Evolutionary conservation across 2,797 vertebrate species (phyloP).

Genomic region (Propithecus perrieri): DNA sequence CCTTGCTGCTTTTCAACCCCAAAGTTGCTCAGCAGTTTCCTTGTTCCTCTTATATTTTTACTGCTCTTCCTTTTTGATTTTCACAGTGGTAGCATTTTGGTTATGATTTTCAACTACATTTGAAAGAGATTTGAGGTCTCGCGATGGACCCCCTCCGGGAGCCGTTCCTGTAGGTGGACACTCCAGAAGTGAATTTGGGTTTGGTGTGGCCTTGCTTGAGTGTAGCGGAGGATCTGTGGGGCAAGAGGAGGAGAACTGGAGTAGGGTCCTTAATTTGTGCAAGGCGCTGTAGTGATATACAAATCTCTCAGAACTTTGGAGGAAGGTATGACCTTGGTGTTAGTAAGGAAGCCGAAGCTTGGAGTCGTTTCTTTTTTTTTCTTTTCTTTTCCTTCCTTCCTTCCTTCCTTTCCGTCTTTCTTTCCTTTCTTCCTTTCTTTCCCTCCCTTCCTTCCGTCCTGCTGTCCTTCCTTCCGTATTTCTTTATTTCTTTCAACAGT

Average conservation of each 20-base stretch:
- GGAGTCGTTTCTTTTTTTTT: neutral
- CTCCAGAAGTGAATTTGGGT: neutral
- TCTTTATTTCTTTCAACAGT: too few species aligned
- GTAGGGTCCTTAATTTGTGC: neutral
- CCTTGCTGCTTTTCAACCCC: neutral
- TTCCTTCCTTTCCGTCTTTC: too few species aligned
- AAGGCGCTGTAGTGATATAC: neutral
- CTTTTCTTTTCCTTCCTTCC: too few species aligned
- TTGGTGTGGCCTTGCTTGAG: neutral
- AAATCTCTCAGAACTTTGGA: neutral
- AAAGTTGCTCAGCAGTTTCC: neutral
- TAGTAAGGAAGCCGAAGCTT: neutral
- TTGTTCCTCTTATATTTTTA: neutral
- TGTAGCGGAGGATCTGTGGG: neutral
- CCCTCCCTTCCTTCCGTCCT: too few species aligned
- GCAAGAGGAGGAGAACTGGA: too few species aligned
- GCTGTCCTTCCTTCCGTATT: too few species aligned
- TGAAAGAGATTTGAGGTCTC: neutral
- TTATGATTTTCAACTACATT: neutral
- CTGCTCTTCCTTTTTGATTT: neutral
- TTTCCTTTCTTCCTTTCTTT: too few species aligned
- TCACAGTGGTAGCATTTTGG: neutral
- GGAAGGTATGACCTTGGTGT: neutral
- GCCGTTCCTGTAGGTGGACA: too few species aligned
- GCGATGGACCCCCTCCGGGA: rapidly evolving